Percentiles rank a stretch among this genome's conserved stretches.
phyloP scores from a whole-genome alignment of 2,888 invertebrate species.

The Gerris lacustris region DNA sequence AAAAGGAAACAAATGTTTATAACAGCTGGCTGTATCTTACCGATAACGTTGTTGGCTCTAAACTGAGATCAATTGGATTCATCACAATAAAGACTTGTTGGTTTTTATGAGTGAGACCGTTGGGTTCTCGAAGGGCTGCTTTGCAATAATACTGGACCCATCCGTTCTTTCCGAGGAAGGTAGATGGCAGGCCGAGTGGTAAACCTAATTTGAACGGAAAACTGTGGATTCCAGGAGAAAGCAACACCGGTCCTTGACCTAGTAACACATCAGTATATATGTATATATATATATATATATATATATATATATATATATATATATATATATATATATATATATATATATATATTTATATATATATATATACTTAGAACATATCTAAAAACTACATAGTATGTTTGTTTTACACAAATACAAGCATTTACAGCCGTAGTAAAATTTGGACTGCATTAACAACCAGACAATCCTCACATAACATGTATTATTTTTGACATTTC shows the following conservation, averaged over 20 bases:
- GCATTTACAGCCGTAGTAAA: too few species aligned
- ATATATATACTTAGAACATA: constrained; percentile 2
- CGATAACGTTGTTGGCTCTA: constrained; percentile 74
- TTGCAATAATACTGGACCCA: constrained; percentile 94
- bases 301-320: neutral
- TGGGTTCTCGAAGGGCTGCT: constrained; percentile 75
- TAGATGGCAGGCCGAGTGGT: constrained; percentile 79
- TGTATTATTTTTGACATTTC: too few species aligned
- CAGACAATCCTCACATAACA: too few species aligned
- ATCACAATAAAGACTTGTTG: constrained; percentile 95
- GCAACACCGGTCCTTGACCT: constrained; percentile 69
- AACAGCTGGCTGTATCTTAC: constrained; percentile 44
- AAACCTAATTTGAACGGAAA: constrained; percentile 87
- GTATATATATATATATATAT: neutral
- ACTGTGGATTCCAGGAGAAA: constrained; percentile 87
- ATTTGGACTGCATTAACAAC: too few species aligned
- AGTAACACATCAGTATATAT: constrained; percentile 28
- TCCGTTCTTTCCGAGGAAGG: constrained; percentile 83
- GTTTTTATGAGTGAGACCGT: constrained; percentile 82
- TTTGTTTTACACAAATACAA: too few species aligned
- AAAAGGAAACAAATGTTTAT: too few species aligned
- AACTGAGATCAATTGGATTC: constrained; percentile 86
- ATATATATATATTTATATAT: neutral
- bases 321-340: neutral
- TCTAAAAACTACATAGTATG: neutral